phyloP scores from a whole-genome alignment of 2,113 vertebrate genomes.

The Pygoscelis antarcticus region DNA sequence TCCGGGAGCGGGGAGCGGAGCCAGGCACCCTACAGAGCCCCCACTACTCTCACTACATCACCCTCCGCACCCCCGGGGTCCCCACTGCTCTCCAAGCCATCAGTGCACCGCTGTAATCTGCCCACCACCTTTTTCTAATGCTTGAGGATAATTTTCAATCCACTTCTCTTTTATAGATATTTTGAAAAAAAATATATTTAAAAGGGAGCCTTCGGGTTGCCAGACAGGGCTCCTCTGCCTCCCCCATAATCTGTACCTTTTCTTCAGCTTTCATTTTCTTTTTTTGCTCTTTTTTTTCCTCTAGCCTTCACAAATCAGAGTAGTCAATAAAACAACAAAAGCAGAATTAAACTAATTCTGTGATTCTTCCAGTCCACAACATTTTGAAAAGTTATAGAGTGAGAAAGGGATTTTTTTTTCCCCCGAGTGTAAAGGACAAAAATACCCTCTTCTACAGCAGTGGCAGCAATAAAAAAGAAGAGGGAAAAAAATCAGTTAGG shows the following conservation, averaged over 20 bases:
- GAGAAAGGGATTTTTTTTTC: background rate
- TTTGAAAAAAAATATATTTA: background rate
- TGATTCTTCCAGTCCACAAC: background rate
- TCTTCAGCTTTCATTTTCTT: background rate
- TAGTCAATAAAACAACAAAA: background rate
- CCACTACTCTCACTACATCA: background rate
- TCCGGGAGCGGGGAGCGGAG: background rate
- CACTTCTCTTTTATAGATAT: background rate
- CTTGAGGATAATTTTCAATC: background rate
- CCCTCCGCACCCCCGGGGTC: background rate
- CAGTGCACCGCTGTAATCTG: rapidly evolving
- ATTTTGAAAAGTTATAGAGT: background rate
- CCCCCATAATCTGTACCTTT: background rate
- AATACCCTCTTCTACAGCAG: background rate
- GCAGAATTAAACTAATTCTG: background rate
- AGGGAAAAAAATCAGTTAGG: background rate
- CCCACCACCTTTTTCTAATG: background rate
- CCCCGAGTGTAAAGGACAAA: background rate
- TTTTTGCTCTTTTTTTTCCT: background rate
- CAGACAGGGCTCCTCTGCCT: background rate
- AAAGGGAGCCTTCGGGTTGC: background rate
- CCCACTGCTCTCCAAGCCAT: background rate
- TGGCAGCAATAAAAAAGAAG: background rate
- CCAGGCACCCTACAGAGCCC: background rate
- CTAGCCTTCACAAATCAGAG: background rate